Evolutionary conservation across 1,140 invertebrate species (phyloP), one percentile per base, ranked within the genome.

Genomic region (Eriosoma lanigerum): DNA sequence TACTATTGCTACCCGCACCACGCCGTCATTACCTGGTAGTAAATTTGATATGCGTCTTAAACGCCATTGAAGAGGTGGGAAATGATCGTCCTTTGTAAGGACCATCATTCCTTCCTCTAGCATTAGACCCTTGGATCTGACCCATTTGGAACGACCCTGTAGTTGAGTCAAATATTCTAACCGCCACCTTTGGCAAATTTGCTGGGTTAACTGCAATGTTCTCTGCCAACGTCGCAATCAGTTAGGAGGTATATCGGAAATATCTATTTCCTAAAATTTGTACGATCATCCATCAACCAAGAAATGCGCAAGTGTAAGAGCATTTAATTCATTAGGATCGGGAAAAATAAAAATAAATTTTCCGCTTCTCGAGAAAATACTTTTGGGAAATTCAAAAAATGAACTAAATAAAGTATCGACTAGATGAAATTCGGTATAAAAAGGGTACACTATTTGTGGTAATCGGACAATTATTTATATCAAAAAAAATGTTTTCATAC

Each of bases 301-400:
- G 76, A 84, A 84, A 78, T 85, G 84, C 3, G 81, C 82, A 52
- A 84, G 84, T 52, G 83, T 84, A 0, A 85, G 54, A 13, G 68
- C 32, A 21, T 81, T 68, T 13, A 83, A 56, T 26, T 86, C 84
- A 17, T 66, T 81, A 13, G 84, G 82, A 82, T 84, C 73, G 46
- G 83, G 72, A 19, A n/a, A n/a, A n/a, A n/a, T n/a, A n/a, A n/a
- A n/a, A n/a, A n/a, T n/a, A n/a, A n/a, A n/a, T n/a, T n/a, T n/a
- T n/a, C n/a, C n/a, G n/a, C n/a, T n/a, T n/a, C n/a, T n/a, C n/a
- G n/a, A n/a, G n/a, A n/a, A n/a, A n/a, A n/a, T n/a, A n/a, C n/a
- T n/a, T n/a, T n/a, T n/a, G n/a, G n/a, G n/a, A n/a, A n/a, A n/a
- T n/a, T n/a, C n/a, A n/a, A n/a, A n/a, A n/a, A n/a, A n/a, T n/a